These are phyloP conservation scores for Cryptomyrus ogoouensis DNA, from an alignment of 2,113 vertebrate genomes.

Conservation along the genomic window DNA sequence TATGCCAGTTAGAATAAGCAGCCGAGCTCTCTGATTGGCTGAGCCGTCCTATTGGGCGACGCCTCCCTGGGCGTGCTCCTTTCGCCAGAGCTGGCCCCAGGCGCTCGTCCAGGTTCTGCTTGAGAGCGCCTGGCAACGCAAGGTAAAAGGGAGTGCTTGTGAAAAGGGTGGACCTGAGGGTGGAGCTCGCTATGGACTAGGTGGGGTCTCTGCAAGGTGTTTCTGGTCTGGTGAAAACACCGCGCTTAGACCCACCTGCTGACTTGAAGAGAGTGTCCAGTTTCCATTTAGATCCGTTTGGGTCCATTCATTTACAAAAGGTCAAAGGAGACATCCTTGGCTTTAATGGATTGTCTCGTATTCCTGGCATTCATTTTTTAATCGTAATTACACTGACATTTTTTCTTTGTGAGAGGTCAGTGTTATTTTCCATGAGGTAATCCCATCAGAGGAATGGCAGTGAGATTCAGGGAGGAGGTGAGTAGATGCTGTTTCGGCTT, in stretches of 20 bases:
- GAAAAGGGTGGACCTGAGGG: slow-evolving; percentile 51
- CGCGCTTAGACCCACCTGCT: slow-evolving; percentile 11
- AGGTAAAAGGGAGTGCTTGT: slow-evolving; percentile 28
- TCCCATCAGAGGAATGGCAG: slow-evolving; percentile 56
- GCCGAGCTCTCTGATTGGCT: not conserved
- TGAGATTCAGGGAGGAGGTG: slow-evolving; percentile 60
- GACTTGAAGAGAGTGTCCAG: not conserved
- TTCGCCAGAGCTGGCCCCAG: not conserved
- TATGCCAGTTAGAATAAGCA: not conserved
- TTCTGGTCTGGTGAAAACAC: slow-evolving; percentile 34
- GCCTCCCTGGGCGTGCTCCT: slow-evolving; percentile 5
- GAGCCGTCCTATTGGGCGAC: not conserved
- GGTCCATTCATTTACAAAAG: not conserved
- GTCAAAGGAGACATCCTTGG: not conserved
- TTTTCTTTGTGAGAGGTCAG: slow-evolving; percentile 32
- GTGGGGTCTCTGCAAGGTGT: slow-evolving; percentile 38
- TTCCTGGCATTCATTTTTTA: not conserved
- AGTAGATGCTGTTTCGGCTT: slow-evolving; percentile 36
- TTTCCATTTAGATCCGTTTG: not conserved
- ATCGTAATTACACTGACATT: slow-evolving; percentile 27
- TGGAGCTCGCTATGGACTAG: slow-evolving; percentile 45
- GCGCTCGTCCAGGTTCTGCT: slow-evolving; percentile 28
- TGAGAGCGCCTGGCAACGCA: slow-evolving; percentile 39
- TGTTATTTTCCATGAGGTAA: slow-evolving; percentile 40
- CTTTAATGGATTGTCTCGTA: not conserved